A percentile compares a stretch with the other conserved stretches of the same genome.
Conservation (phyloP, 2,113 vertebrate species). For the Pachyramphus minor region DNA sequence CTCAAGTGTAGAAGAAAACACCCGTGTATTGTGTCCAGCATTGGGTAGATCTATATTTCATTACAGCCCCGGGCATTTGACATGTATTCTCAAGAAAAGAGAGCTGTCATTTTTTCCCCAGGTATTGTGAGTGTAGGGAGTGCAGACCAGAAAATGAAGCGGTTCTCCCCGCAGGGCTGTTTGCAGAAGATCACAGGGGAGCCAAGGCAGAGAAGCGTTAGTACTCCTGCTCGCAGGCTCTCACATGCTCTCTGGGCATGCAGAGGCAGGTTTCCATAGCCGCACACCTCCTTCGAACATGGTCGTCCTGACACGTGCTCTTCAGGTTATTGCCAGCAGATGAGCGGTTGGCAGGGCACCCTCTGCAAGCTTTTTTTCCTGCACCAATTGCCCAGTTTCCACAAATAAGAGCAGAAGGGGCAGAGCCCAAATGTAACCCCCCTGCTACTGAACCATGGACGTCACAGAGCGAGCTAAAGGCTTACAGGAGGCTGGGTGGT, state of each 20-base stretch:
- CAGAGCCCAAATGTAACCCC: neutral
- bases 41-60: slow-evolving; percentile 40
- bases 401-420: neutral
- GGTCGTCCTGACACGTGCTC: neutral
- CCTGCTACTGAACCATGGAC: neutral
- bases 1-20: neutral
- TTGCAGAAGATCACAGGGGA: neutral
- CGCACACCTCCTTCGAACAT: neutral
- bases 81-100: neutral
- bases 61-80: neutral
- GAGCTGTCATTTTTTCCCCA: slow-evolving; percentile 9
- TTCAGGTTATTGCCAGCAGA: neutral
- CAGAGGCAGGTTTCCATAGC: slow-evolving; percentile 5
- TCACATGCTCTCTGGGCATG: neutral
- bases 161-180: neutral
- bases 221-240: neutral
- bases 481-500: accelerated
- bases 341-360: neutral
- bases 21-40: neutral
- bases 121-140: neutral
- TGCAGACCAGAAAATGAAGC: slow-evolving; percentile 22
- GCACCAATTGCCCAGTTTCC: neutral
- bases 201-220: neutral
- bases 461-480: neutral
- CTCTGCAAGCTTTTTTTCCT: neutral